Base-by-base conservation (phyloP, 2,888 invertebrate species). In the Torymus texanus region DNA sequence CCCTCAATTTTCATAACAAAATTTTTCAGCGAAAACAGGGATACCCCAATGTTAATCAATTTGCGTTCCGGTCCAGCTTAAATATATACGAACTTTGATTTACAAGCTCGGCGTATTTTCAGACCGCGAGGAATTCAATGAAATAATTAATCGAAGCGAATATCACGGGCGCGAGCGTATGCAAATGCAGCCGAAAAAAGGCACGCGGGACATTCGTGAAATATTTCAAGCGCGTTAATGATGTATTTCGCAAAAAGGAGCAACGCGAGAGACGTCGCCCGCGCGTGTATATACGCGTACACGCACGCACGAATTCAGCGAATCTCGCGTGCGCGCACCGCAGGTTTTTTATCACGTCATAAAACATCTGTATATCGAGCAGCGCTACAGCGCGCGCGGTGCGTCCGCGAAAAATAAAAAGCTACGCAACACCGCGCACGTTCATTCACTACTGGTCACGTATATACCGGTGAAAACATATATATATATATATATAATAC, bases 301-400 rank as follows among this genome's bases (percentile, higher is more conserved):
- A 21, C 59, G 59, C 70, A 29, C 50, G 56, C 21, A 18, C 50
- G 50, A 59, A 16, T 65, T 56, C 63, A 29, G 29, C 56, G 73
- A 73, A 73, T 63, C 55, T 21, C 11, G 18, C 53, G 24, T 24
- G 62, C 24, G 53, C 62, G 53, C 24, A 53, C 53, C 58, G 16
- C 18, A 12, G 56, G 16, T 73, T 65, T 55, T 73, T 73, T 73
- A 73, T 73, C 73, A 56, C 73, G 56, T 65, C 73, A 65, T 65
- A 73, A 63, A 73, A 55, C 63, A 56, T 73, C 56, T 21, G 70
- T 29, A 41, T 53, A 67, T 58, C 41, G 41, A 41, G 41, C 41
- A 41, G 41, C 8, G 41, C 41, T 41, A 41, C 41, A 41, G 21
- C 50, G 51, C 21, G 53, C 21, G 2, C 14, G 24, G 18, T 3